Evolutionary conservation across 2,113 vertebrate species (phyloP), one percentile per base, ranked within the genome.

Genomic region (Patagioenas fasciata): DNA sequence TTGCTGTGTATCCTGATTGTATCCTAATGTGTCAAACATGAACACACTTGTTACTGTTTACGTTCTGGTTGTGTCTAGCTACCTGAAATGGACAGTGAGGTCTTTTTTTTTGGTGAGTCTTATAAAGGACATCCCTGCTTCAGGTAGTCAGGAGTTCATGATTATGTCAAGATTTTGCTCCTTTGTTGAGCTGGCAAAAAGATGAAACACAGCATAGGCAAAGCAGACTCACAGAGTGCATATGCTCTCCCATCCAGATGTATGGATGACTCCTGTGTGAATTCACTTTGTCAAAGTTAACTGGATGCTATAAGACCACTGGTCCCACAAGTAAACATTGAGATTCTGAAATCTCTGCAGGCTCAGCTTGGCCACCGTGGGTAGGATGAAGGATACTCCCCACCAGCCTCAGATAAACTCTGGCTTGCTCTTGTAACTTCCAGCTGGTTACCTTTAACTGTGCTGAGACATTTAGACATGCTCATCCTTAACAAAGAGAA

Each of bases 131-230:
- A 15, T 42, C 4, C 17, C 26, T 82, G 29, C 36, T 48, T 54
- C 47, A 72, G 29, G 32, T 40, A 66, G 23, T 74, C 36, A 34
- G 6, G 36, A 70, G 14, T 74, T 85, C 48, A 77, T 1, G 3
- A 34, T 70, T 77, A 47, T 31, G 13, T 56, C 61, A 82, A 62
- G 51, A 73, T 77, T 85, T 85, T 89, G 3, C 13, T 32, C 15
- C 47, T 77, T 77, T 2, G 2, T 40, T 89, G 77, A 69, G 38
- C 48, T 1, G 2, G 13, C 25, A 87, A 66, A 84, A 91, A 62
- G 28, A 40, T 3, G 5, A 75, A 66, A 67, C 0, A 3, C 21
- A 66, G 18, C 0, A 0, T 14, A 80, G 56, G 21, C 26, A 58
- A 73, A 89, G 47, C 32, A 77, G 32, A 20, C 10, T 60, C 11